Conservation (phyloP, 2,888 invertebrate species). For the Alcis repandata region DNA sequence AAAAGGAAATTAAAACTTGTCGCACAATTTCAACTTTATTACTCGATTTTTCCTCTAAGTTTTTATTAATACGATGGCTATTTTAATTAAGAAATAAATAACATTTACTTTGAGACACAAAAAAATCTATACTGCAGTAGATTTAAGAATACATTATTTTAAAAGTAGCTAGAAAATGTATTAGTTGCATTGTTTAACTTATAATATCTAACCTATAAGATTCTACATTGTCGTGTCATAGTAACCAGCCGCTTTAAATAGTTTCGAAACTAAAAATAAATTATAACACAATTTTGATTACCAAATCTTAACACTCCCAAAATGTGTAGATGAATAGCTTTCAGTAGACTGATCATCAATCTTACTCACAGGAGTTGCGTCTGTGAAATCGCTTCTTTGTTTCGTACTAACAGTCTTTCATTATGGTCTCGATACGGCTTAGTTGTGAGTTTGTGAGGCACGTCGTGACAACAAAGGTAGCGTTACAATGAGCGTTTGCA, state of each 20-base stretch:
- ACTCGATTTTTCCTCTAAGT: constrained; percentile 6
- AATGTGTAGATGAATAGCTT: constrained; percentile 18
- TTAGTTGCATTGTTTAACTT: no score
- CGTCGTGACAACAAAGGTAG: constrained; percentile 59
- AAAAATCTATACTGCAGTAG: no score
- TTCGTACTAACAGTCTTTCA: constrained; percentile 25
- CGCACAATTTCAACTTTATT: constrained; percentile 11
- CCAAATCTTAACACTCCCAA: constrained; percentile 10
- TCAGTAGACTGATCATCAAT: constrained; percentile 31
- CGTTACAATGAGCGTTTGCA: constrained; percentile 60
- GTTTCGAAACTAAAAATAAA: background rate
- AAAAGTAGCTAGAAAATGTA: no score
- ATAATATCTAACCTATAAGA: no score
- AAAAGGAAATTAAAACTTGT: constrained; percentile 21
- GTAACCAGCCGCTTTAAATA: background rate
- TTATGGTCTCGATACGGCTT: constrained; percentile 28
- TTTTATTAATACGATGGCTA: background rate
- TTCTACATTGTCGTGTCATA: no score
- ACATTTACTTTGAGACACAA: no score
- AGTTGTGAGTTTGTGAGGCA: constrained; percentile 19
- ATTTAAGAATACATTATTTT: no score
- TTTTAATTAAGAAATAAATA: background rate
- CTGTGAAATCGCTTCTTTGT: constrained; percentile 36
- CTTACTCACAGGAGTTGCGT: constrained; percentile 25
- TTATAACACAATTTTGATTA: background rate